Percentiles rank a stretch among this genome's conserved stretches.
These are phyloP conservation scores for Orgyia antiqua DNA, from an alignment of 2,888 invertebrate species.

Conservation along the genomic window DNA sequence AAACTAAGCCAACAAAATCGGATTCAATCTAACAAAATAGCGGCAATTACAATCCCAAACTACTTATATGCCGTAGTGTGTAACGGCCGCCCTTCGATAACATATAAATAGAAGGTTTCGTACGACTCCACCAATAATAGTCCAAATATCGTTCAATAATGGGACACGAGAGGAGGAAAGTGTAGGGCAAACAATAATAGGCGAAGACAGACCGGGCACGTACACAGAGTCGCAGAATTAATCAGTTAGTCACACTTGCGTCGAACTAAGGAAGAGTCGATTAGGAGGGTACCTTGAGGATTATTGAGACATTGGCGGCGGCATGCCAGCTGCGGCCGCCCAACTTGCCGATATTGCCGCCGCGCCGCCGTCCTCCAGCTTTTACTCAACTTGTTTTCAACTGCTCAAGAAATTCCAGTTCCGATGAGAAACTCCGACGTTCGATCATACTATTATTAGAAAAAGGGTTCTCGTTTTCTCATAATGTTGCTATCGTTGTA, in stretches of 20 bases:
- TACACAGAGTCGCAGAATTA: conserved; percentile 65
- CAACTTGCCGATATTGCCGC: conserved; percentile 68
- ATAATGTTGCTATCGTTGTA: conserved; percentile 38
- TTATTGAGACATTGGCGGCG: conserved; percentile 74
- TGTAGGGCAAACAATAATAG: conserved; percentile 66
- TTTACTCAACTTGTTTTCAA: conserved; percentile 70
- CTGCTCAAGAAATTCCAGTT: conserved; percentile 61
- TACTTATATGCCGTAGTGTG: conserved; percentile 50
- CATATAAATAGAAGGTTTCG: conserved; percentile 56
- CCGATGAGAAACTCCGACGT: conserved; percentile 56
- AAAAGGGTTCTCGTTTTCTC: conserved; percentile 45
- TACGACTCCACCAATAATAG: conserved; percentile 54
- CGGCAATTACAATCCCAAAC: conserved; percentile 65
- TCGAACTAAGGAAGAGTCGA: conserved; percentile 72
- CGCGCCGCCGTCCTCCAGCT: conserved; percentile 54
- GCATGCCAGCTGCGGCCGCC: conserved; percentile 67
- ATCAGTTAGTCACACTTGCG: conserved; percentile 78
- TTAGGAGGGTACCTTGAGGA: conserved; percentile 73
- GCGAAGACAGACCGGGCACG: conserved; percentile 56
- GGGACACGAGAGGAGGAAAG: conserved; percentile 52
- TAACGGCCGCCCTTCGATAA: conserved; percentile 57
- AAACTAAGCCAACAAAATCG: conserved; percentile 48
- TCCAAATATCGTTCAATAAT: conserved; percentile 69
- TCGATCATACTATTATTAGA: conserved; percentile 66
- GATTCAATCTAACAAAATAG: conserved; percentile 64